Base-by-base conservation (phyloP, 2,797 vertebrate species). In the Sebastes trivittatus region DNA sequence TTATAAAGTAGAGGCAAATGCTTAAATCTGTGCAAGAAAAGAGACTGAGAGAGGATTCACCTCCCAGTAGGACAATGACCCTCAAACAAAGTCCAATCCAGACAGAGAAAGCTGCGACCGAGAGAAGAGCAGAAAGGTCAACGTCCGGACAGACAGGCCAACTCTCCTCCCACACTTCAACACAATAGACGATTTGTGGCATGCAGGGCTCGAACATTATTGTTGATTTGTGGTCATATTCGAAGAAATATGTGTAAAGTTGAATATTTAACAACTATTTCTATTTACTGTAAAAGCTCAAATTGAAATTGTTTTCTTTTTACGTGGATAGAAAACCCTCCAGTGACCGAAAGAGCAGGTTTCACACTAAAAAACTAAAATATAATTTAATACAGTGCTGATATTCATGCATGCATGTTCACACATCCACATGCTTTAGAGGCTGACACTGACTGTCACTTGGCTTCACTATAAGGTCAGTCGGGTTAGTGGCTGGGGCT, bases 81-180 rank as follows among this genome's bases (percentile, higher is more conserved):
- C 63, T 36, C 74, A 72, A 54, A 70, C 23, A 69, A 4, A 64
- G 34, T 34, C 63, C 4, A 1, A 23, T 36, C 23, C 49, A 80
- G 69, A 73, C 61, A 55, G 61, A 83, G 46, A 65, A 34, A 18
- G 27, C 34, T 73, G 36, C 11, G 6, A 60, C 22, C 4, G 58
- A n/a, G 23, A 64, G 27, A 20, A 7, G 62, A 56, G 29, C 5
- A 20, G 27, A 59, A 67, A 78, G 72, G 67, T 72, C 78, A 75
- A 2, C 1, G 46, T 58, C 61, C 22, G 10, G 77, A 68, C 30
- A 54, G 20, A n/a, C 46, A 9, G 55, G 67, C 72, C 56, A 46
- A 55, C 61, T 38, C 62, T 63, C 72, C 75, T 75, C 79, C 83
- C 83, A 78, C 79, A 66, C 67, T 29, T 1, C 11, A 11, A 1